Base-by-base conservation (phyloP, 2,113 vertebrate species). In the Neopipo cinnamomea region DNA sequence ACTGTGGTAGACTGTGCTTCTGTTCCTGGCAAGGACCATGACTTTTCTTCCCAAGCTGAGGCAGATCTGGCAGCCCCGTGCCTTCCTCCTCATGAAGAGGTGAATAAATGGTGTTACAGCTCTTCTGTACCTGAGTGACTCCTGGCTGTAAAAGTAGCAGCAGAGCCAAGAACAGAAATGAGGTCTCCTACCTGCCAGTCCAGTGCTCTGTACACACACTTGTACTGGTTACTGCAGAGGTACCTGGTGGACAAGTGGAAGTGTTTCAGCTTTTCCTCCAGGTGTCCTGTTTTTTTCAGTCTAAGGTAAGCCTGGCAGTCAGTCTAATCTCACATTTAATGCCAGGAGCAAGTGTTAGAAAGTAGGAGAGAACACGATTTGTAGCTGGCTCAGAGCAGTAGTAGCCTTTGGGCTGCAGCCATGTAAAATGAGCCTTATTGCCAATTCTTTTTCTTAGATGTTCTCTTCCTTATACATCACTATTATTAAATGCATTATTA, bases 401-500 rank as follows among this genome's bases (percentile, higher is more conserved):
- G 37, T 21, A 82, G 68, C 68, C 85, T 61, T 85, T 91, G 86
- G 86, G 56, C 83, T 52, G 58, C 55, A 72, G 95, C 76, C 76
- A 39, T 4, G 11, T 61, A 5, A 78, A 94, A 11, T 50, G 73
- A 89, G 15, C 44, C 86, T 91, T 81, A 76, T 31, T 78, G 68
- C 52, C 68, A n/a, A 0, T 49, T 70, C 70, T 67, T 82, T 73
- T 62, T 4, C 58, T 72, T 67, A 71, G 50, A 6, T 78, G 27
- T 58, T 84, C 66, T 68, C 27, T 72, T 95, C 81, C 73, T 87
- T 59, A 85, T 94, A 62, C 7, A 50, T 89, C 33, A 53, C 9
- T 92, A 89, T 94, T 96, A 87, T 89, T 90, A 94, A 71, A 68
- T 92, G 37, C 20, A 33, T 75, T 95, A 89, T 93, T 96, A 96